These are phyloP conservation scores for Danio albolineatus DNA, from an alignment of 2,797 vertebrate species.

Conservation along the genomic window DNA sequence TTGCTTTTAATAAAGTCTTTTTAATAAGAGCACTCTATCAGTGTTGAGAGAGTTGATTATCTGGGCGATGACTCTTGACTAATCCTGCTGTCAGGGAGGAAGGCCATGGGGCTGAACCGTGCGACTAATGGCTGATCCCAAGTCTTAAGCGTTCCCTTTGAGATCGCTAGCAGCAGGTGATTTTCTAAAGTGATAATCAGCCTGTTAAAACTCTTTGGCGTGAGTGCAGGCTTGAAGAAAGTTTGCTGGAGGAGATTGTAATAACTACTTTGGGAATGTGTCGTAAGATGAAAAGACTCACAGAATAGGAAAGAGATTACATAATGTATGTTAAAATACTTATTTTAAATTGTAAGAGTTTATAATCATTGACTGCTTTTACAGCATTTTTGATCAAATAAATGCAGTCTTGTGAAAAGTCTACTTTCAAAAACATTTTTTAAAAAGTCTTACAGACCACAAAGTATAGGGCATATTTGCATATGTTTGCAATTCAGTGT, in stretches of 20 bases:
- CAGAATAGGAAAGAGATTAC: background rate
- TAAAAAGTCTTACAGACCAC: background rate
- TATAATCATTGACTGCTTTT: background rate
- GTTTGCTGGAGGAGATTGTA: constrained; percentile 1
- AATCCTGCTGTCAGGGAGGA: constrained; percentile 39
- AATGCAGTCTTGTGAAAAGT: background rate
- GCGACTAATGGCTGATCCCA: constrained; percentile 9
- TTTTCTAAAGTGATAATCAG: constrained; percentile 36
- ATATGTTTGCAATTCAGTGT: background rate
- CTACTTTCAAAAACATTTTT: background rate
- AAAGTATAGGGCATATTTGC: background rate
- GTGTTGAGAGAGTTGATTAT: constrained; percentile 12
- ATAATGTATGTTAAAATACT: background rate
- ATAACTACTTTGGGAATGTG: constrained; percentile 14
- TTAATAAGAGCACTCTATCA: constrained; percentile 3
- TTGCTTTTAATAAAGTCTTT: background rate
- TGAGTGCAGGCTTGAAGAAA: constrained; percentile 21
- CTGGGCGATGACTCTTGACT: constrained; percentile 12
- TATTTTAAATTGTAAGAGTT: background rate
- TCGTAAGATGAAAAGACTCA: background rate
- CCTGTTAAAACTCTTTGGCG: constrained; percentile 33
- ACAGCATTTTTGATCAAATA: constrained; percentile 2
- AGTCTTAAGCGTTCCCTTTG: constrained; percentile 25
- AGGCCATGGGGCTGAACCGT: constrained; percentile 19
- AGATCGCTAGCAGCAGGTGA: constrained; percentile 36